A percentile compares a stretch with the other conserved stretches of the same genome.
Conservation (phyloP, 1,140 invertebrate genomes). For the Palaemon carinicauda region DNA sequence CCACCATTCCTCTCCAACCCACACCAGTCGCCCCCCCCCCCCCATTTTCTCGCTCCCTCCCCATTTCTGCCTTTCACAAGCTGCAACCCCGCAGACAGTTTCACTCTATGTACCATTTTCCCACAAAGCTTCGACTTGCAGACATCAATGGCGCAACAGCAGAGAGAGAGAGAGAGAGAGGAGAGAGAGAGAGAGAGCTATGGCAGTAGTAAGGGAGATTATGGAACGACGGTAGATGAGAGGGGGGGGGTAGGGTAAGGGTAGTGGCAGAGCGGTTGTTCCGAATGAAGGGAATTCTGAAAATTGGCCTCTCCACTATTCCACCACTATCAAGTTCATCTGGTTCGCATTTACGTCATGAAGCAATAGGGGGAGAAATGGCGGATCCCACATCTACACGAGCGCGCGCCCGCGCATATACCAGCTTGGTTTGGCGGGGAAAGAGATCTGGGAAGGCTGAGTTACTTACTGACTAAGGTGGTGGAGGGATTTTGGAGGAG, state of each 20-base stretch:
- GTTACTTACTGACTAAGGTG: too few species aligned
- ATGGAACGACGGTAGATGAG: background rate
- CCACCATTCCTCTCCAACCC: too few species aligned
- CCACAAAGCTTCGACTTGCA: too few species aligned
- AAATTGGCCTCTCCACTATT: background rate
- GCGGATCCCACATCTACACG: background rate
- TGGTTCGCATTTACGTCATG: too few species aligned
- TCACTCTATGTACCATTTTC: too few species aligned
- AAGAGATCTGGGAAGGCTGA: too few species aligned
- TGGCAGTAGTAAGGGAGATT: background rate
- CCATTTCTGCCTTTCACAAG: too few species aligned
- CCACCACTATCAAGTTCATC: background rate
- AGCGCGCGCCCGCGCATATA: background rate
- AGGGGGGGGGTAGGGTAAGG: background rate
- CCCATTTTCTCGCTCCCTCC: too few species aligned
- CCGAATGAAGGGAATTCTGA: background rate
- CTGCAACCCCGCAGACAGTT: too few species aligned
- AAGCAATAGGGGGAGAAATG: too few species aligned
- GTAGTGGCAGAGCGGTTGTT: background rate
- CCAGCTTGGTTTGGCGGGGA: background rate
- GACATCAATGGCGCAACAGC: background rate
- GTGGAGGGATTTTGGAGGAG: too few species aligned
- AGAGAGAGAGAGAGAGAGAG: background rate
- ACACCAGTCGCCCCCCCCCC: too few species aligned
- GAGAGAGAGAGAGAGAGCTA: background rate